Conservation (phyloP, 2,888 invertebrate species). For the Celastrina argiolus region DNA sequence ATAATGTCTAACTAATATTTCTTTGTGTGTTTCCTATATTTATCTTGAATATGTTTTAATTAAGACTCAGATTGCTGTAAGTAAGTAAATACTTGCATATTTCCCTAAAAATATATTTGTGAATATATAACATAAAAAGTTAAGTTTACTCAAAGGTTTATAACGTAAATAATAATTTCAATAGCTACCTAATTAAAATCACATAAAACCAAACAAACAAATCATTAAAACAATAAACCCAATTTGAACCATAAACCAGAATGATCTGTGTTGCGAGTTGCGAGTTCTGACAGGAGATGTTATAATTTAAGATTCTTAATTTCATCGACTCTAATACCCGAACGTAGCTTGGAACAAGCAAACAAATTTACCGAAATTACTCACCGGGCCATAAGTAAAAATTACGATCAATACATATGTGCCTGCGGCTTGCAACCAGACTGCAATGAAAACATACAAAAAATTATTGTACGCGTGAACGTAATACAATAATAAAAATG, state of each 20-base stretch:
- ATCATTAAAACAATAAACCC: not conserved
- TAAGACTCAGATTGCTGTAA: no score
- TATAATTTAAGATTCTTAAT: slow-evolving; percentile 61
- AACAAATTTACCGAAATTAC: slow-evolving; percentile 74
- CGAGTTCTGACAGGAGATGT: slow-evolving; percentile 44
- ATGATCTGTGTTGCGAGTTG: not conserved
- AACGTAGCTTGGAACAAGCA: slow-evolving; percentile 62
- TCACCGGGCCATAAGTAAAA: slow-evolving; percentile 59
- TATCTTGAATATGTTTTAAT: no score
- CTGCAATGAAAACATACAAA: slow-evolving; percentile 31
- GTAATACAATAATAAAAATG: not conserved
- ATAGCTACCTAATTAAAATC: slow-evolving; percentile 23
- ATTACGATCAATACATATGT: slow-evolving; percentile 48
- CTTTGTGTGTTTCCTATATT: no score
- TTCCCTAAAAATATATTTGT: no score
- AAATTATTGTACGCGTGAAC: no score
- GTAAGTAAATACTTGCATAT: no score
- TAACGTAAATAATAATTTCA: not conserved
- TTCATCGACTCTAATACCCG: slow-evolving; percentile 57
- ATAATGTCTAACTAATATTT: no score
- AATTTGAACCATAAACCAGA: not conserved
- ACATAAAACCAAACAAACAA: slow-evolving; percentile 10
- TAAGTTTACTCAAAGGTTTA: no score
- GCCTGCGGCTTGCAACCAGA: slow-evolving; percentile 45
- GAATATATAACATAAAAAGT: no score